phyloP scores from a whole-genome alignment of 2,113 vertebrate species.

The Hepsetus odoe region DNA sequence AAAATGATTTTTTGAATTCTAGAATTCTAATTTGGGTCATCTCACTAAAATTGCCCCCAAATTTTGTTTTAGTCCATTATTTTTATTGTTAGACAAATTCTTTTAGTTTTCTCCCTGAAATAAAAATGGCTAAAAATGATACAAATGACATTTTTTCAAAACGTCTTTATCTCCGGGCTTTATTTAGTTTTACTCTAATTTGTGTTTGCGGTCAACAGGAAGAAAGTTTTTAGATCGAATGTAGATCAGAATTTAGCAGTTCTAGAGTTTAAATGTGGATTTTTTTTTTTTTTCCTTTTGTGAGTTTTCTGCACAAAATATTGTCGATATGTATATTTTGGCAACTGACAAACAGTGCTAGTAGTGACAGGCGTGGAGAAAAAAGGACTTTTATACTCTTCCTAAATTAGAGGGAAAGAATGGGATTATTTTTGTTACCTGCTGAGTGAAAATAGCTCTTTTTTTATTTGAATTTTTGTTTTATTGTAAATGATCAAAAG shows the following conservation, averaged over 20 bases:
- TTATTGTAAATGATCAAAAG: conserved; percentile 54
- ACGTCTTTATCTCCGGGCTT: too few relatives aligned
- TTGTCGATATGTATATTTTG: conserved; percentile 62
- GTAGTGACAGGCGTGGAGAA: not conserved
- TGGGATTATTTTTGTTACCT: conserved; percentile 62
- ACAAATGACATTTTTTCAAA: too few relatives aligned
- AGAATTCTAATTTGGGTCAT: too few relatives aligned
- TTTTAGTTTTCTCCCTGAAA: too few relatives aligned
- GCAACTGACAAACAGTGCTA: conserved; percentile 60
- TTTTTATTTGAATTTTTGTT: conserved; percentile 26
- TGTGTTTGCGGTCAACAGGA: too few relatives aligned
- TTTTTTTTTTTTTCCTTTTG: too few relatives aligned
- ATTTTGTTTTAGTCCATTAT: too few relatives aligned
- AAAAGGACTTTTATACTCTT: not conserved
- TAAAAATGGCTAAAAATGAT: too few relatives aligned
- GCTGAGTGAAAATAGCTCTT: conserved; percentile 70
- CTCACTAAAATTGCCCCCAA: too few relatives aligned
- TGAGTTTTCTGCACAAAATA: conserved; percentile 41
- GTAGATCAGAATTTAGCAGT: not conserved
- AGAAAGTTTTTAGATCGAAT: too few relatives aligned
- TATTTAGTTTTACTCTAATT: too few relatives aligned
- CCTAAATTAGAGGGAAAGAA: conserved; percentile 27
- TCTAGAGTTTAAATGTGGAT: not conserved
- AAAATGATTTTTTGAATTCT: too few relatives aligned
- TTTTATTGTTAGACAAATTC: not conserved